Percentiles rank a stretch among this genome's conserved stretches.
Evolutionary conservation across 2,113 vertebrate genomes (phyloP).

Genomic region (Cottus gobio): DNA sequence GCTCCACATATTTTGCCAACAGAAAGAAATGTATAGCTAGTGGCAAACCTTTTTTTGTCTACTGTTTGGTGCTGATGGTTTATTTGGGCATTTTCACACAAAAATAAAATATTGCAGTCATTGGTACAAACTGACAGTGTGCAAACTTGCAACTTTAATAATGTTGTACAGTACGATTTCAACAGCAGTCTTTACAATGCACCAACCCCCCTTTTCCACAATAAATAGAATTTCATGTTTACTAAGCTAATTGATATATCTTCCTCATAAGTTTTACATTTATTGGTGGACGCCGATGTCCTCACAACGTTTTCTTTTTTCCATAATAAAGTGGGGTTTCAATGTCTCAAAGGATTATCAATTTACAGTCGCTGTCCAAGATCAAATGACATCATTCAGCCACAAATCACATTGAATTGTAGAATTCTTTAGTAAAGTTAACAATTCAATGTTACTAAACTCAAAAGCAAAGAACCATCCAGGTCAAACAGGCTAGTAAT

Average conservation of each 20-base stretch:
- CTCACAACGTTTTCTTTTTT: conserved; percentile 56
- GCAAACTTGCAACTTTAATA: conserved; percentile 83
- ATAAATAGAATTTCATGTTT: conserved; percentile 72
- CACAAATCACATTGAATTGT: conserved; percentile 64
- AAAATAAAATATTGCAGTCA: conserved; percentile 10
- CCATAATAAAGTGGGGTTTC: conserved; percentile 48
- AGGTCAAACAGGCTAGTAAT: conserved; percentile 47
- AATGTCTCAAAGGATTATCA: conserved; percentile 41
- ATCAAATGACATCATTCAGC: conserved; percentile 53
- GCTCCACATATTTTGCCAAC: neutral
- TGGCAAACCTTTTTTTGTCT: neutral
- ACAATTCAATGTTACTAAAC: conserved; percentile 58
- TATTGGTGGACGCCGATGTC: conserved; percentile 61
- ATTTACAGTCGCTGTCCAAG: conserved; percentile 67
- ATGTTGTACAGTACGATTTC: conserved; percentile 78
- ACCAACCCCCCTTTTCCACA: conserved; percentile 49
- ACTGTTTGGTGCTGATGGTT: neutral
- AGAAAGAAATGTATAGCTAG: too few relatives aligned
- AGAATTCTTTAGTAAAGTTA: conserved; percentile 66
- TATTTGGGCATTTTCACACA: neutral
- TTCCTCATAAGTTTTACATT: conserved; percentile 59
- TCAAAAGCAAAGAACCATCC: conserved; percentile 48
- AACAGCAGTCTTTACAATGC: conserved; percentile 76
- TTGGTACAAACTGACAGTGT: conserved; percentile 59
- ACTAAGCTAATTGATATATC: conserved; percentile 69